Conservation (phyloP, 2,888 invertebrate species). For the Noctua janthe region DNA sequence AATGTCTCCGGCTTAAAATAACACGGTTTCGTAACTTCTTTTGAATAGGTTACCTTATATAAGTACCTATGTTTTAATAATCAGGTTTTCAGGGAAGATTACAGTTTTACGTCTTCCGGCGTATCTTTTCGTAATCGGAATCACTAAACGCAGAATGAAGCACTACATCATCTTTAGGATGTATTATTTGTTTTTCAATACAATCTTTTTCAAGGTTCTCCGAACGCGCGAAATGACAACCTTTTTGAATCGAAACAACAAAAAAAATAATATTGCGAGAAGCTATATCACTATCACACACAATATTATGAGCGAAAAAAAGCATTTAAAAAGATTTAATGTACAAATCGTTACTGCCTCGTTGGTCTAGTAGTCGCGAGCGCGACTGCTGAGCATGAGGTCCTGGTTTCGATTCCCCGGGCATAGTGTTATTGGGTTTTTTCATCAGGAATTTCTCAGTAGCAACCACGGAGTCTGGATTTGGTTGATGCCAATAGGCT, state of each 20-base stretch:
- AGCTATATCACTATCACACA: neutral
- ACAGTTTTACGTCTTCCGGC: neutral
- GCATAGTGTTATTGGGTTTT: too few species aligned
- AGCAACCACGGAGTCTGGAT: too few species aligned
- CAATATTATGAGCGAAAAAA: neutral
- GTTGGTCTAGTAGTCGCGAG: too few species aligned
- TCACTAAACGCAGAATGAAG: neutral
- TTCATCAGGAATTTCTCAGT: too few species aligned
- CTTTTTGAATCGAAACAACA: neutral
- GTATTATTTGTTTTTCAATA: neutral
- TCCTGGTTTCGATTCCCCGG: too few species aligned
- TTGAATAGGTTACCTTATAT: neutral
- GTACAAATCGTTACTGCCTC: neutral
- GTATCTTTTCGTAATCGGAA: neutral
- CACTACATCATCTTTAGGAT: neutral
- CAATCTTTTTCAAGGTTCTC: neutral
- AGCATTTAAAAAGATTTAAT: neutral
- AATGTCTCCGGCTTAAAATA: constrained; percentile 4
- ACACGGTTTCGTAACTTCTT: neutral
- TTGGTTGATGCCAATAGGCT: too few species aligned
- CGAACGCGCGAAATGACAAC: neutral
- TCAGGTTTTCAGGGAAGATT: neutral
- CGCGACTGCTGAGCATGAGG: too few species aligned
- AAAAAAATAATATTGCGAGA: neutral
- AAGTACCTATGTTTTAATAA: neutral